phyloP scores from a whole-genome alignment of 2,888 invertebrate genomes.

The Cotesia congregata region DNA sequence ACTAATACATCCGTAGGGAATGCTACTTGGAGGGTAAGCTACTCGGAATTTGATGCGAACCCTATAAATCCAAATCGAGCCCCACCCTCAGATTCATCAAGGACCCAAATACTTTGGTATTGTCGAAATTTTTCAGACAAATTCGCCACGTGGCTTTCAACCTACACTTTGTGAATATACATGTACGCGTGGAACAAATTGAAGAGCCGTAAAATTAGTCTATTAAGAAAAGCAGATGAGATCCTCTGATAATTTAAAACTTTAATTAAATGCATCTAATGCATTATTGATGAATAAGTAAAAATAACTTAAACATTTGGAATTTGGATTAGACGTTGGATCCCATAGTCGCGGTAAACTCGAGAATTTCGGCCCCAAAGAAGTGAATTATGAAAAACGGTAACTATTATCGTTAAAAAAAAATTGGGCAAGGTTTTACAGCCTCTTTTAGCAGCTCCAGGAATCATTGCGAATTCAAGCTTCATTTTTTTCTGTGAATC shows the following conservation, averaged over 20 bases:
- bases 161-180: not conserved
- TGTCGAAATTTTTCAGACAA: conserved; percentile 57
- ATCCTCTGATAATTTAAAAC: not conserved
- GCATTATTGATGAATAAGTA: not conserved
- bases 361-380: not conserved
- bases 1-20: conserved; percentile 63
- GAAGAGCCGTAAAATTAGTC: not conserved
- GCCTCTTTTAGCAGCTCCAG: not conserved
- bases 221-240: not conserved
- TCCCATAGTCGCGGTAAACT: not conserved
- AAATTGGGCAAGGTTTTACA: not conserved
- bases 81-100: conserved; percentile 31
- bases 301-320: not conserved
- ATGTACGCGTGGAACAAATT: too few relatives aligned
- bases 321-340: too few relatives aligned
- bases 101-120: not conserved
- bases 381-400: not conserved
- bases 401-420: conserved; percentile 2
- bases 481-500: conserved; percentile 21
- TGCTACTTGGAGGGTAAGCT: conserved; percentile 29
- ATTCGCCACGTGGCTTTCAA: conserved; percentile 59
- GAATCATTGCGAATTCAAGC: conserved; percentile 23
- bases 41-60: conserved; percentile 16
- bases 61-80: conserved; percentile 14
- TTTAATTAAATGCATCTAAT: not conserved